phyloP scores from a whole-genome alignment of 1,140 invertebrate species.

The Chironomus striatipennis region DNA sequence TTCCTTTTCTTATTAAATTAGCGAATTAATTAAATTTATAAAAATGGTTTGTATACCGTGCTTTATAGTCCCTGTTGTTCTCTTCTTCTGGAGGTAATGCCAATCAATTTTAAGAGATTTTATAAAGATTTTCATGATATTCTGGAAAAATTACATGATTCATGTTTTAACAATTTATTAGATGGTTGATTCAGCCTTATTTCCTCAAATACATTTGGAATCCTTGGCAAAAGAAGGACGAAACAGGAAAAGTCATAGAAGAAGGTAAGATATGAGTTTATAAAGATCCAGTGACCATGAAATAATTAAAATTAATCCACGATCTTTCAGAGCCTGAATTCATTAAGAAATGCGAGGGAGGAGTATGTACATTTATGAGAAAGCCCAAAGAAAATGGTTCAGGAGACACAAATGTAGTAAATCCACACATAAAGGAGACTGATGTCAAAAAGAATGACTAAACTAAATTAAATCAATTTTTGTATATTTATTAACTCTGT shows the following conservation, averaged over 20 bases:
- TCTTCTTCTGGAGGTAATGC: not conserved
- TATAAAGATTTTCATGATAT: too few relatives aligned
- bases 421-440: not conserved
- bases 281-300: too few relatives aligned
- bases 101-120: too few relatives aligned
- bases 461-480: not conserved
- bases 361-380: not conserved
- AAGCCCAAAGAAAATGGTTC: not conserved
- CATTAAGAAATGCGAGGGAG: not conserved
- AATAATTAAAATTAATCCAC: not conserved
- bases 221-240: constrained; percentile 2
- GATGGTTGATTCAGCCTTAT: not conserved
- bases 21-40: too few relatives aligned
- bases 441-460: not conserved
- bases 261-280: not conserved
- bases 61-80: not conserved
- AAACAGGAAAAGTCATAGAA: not conserved
- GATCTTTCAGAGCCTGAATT: not conserved
- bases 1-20: too few relatives aligned
- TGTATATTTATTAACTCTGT: not conserved
- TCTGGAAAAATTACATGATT: too few relatives aligned
- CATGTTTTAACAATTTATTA: too few relatives aligned
- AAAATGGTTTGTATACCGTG: not conserved
- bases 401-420: not conserved
- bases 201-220: constrained; percentile 8